These are phyloP conservation scores for Ahaetulla prasina DNA, from an alignment of 2,113 vertebrate genomes.

Conservation along the genomic window DNA sequence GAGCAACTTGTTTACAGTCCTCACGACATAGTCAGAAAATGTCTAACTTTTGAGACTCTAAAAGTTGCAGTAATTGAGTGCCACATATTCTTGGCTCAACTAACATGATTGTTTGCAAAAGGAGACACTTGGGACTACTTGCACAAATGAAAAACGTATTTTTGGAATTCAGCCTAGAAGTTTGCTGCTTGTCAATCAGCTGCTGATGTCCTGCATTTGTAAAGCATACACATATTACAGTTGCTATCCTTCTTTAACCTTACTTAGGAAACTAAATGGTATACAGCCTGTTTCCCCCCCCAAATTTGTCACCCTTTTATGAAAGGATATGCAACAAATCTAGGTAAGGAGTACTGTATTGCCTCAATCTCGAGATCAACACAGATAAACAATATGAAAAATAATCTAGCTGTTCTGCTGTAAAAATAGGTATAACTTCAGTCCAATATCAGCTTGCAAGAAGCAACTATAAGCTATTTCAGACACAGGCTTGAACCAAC, in stretches of 20 bases:
- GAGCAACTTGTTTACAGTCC: background rate
- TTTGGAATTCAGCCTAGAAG: background rate
- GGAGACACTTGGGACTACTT: background rate
- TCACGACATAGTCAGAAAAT: no score
- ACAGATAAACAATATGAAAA: constrained; percentile 35
- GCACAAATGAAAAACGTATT: background rate
- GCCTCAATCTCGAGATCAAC: constrained; percentile 47
- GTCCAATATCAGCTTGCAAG: constrained; percentile 42
- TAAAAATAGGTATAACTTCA: constrained; percentile 44
- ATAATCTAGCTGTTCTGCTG: constrained; percentile 26
- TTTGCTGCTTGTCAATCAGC: background rate
- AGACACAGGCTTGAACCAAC: constrained; percentile 56
- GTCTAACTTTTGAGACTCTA: background rate
- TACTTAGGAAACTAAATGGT: background rate
- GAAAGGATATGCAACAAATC: constrained; percentile 25
- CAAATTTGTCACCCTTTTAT: constrained; percentile 36
- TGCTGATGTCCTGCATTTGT: background rate
- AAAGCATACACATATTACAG: background rate
- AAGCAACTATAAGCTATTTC: constrained; percentile 50
- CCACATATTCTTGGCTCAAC: background rate
- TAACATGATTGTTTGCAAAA: background rate
- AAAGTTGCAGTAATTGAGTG: background rate
- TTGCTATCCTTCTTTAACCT: background rate
- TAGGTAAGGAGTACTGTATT: constrained; percentile 41
- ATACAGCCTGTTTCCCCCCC: background rate